These are phyloP conservation scores for Scaptomyza flava DNA, from an alignment of 2,888 invertebrate species.

Conservation along the genomic window DNA sequence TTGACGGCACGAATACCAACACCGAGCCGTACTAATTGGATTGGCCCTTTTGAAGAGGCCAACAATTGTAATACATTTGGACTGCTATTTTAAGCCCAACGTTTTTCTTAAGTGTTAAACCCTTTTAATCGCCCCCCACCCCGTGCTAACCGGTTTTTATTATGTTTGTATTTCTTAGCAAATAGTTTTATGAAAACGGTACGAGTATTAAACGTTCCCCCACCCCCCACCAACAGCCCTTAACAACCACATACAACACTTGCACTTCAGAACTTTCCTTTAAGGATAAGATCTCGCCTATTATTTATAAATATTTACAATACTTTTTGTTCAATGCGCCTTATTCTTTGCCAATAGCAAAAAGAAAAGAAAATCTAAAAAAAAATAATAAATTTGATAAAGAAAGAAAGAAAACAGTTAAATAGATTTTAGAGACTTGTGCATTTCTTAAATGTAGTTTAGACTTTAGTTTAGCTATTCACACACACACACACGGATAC, in stretches of 20 bases:
- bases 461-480: conserved; percentile 48
- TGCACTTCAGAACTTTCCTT: conserved; percentile 73
- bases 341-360: conserved; percentile 64
- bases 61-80: conserved; percentile 59
- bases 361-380: conserved; percentile 23
- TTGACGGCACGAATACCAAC: conserved; percentile 5
- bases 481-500: conserved; percentile 21
- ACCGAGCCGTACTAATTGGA: conserved; percentile 17
- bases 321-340: conserved; percentile 55
- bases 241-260: conserved; percentile 32
- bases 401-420: conserved; percentile 46
- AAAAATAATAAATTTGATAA: conserved; percentile 30
- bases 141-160: conserved; percentile 62
- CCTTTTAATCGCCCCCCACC: background rate
- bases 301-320: conserved; percentile 53
- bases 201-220: conserved; percentile 60
- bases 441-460: conserved; percentile 79
- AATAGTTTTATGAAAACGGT: conserved; percentile 51
- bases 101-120: conserved; percentile 68
- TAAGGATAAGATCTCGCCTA: conserved; percentile 80
- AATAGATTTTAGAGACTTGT: conserved; percentile 70
- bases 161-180: conserved; percentile 52
- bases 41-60: conserved; percentile 59
- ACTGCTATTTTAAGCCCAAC: conserved; percentile 83
- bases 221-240: conserved; percentile 11